A percentile compares a stretch with the other conserved stretches of the same genome.
These are phyloP conservation scores for Laticauda colubrina DNA, from an alignment of 2,113 vertebrate species.

Conservation along the genomic window DNA sequence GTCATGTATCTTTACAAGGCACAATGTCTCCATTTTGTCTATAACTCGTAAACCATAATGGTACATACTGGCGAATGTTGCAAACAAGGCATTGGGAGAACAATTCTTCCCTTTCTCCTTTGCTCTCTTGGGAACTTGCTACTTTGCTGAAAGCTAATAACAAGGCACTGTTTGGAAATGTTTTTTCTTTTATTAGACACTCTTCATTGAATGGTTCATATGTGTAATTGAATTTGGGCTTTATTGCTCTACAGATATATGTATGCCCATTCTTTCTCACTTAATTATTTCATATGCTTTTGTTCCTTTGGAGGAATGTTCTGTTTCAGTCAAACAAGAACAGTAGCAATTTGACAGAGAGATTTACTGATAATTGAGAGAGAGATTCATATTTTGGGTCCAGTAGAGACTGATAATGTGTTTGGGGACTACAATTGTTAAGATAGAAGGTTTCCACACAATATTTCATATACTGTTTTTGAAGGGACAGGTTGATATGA, in stretches of 20 bases:
- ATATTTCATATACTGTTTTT: background rate
- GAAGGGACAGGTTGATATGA: background rate
- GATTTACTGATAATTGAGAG: background rate
- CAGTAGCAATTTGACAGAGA: background rate
- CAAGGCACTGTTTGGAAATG: slow-evolving; percentile 1
- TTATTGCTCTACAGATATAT: background rate
- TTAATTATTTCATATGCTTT: slow-evolving; percentile 24
- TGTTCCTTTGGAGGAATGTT: slow-evolving; percentile 17
- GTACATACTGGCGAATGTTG: background rate
- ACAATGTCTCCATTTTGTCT: too few species aligned
- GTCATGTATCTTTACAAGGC: background rate
- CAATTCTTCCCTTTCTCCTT: slow-evolving; percentile 2
- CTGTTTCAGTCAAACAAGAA: slow-evolving; percentile 6
- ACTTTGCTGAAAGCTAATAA: slow-evolving; percentile 16
- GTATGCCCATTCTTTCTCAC: background rate
- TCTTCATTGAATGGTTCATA: slow-evolving; percentile 1
- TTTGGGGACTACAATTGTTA: background rate
- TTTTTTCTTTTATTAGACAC: slow-evolving; percentile 16
- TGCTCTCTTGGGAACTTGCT: background rate
- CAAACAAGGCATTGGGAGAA: background rate
- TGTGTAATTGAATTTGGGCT: slow-evolving; percentile 12
- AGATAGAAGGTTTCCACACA: background rate
- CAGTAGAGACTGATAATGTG: background rate
- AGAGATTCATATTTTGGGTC: background rate
- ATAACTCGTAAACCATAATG: background rate